Conservation (phyloP, 2,113 vertebrate genomes). For the Trogon melanurus region DNA sequence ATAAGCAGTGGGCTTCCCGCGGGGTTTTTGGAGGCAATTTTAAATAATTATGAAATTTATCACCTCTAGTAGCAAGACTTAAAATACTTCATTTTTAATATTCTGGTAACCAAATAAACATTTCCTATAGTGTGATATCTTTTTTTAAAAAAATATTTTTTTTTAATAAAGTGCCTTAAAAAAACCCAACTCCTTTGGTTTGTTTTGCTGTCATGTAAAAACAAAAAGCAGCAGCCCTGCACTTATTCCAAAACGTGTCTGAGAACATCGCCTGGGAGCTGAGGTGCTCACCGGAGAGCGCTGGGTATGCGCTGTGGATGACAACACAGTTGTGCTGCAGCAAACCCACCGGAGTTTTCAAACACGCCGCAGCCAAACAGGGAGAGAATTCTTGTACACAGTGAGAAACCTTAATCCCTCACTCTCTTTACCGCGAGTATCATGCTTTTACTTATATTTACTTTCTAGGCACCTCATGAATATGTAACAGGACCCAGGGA, state of each 20-base stretch:
- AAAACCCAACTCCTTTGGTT: fast-evolving
- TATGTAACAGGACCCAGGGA: not conserved
- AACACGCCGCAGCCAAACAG: not conserved
- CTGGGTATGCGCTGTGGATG: not conserved
- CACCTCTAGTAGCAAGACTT: not conserved
- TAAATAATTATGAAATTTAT: not conserved
- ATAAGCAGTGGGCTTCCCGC: not conserved
- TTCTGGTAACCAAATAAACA: not conserved
- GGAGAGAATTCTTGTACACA: not conserved
- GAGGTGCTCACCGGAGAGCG: not conserved
- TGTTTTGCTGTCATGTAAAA: not conserved
- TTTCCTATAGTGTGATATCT: fast-evolving
- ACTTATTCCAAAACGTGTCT: fast-evolving
- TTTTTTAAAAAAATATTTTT: not conserved
- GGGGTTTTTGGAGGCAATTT: not conserved
- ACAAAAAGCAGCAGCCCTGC: not conserved
- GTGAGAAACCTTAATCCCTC: not conserved
- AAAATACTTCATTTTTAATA: not conserved
- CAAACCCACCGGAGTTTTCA: not conserved
- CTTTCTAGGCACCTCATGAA: not conserved
- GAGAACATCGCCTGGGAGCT: fast-evolving
- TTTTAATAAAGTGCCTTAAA: too few species aligned
- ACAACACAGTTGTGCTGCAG: fast-evolving
- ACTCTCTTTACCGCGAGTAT: not conserved
- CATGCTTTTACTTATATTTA: not conserved